phyloP scores from a whole-genome alignment of 2,888 invertebrate species.

The Hirudinaria manillensis region DNA sequence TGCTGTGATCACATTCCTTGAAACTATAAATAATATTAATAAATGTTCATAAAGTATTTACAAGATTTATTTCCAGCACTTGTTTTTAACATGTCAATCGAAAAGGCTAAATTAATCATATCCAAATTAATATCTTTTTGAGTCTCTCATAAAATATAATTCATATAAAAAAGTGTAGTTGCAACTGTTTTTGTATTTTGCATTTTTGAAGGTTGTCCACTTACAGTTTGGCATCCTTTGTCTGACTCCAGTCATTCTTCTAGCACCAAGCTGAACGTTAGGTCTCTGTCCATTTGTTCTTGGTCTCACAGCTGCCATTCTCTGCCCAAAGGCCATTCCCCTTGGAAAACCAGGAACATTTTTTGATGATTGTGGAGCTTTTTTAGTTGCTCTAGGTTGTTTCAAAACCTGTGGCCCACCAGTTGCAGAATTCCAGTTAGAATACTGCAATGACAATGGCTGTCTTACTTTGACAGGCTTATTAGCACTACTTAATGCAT shows the following conservation, averaged over 20 bases:
- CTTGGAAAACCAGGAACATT: neutral
- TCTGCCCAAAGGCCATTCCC: neutral
- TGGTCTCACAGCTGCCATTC: neutral
- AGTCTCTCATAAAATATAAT: no score
- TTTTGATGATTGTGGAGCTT: neutral
- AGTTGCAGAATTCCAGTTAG: neutral
- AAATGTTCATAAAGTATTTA: no score
- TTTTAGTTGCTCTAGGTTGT: neutral
- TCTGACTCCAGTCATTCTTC: neutral
- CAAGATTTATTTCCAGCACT: no score
- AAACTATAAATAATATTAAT: no score
- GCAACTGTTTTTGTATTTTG: neutral
- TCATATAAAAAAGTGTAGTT: neutral
- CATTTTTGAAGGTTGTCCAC: neutral
- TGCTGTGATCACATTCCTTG: no score
- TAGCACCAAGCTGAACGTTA: neutral
- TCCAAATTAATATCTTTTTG: no score
- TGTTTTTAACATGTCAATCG: no score
- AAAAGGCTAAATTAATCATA: no score
- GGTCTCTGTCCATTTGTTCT: neutral
- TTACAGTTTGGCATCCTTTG: neutral
- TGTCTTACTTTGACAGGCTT: neutral
- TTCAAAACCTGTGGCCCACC: neutral
- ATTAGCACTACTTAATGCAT: neutral
- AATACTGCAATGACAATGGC: constrained; percentile 3